A percentile compares a stretch with the other conserved stretches of the same genome.
These are phyloP conservation scores for Neosalanx taihuensis DNA, from an alignment of 2,797 vertebrate species.

Conservation along the genomic window DNA sequence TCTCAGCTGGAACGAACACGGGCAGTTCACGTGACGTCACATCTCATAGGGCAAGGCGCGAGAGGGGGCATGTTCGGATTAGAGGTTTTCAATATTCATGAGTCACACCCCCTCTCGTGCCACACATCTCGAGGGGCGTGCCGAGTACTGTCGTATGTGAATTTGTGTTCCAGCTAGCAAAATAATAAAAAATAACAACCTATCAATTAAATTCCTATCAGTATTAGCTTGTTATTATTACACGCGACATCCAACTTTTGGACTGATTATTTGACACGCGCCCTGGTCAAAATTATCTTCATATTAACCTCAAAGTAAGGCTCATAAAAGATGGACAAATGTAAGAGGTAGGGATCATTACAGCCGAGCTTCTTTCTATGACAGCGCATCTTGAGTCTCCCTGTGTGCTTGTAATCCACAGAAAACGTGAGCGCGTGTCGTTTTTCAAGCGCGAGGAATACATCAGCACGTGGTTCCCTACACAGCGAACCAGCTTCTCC, in stretches of 20 bases:
- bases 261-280: too few species aligned
- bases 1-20: slow-evolving; percentile 81
- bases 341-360: not conserved
- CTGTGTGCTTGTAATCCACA: slow-evolving; percentile 66
- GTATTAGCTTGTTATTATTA: not conserved
- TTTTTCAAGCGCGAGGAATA: slow-evolving; percentile 61
- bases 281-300: too few species aligned
- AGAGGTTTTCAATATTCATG: slow-evolving; percentile 62
- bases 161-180: slow-evolving; percentile 51
- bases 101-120: slow-evolving; percentile 70
- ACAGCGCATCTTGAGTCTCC: slow-evolving; percentile 45
- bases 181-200: slow-evolving; percentile 15
- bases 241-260: too few species aligned
- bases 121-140: slow-evolving; percentile 54
- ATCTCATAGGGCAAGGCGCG: slow-evolving; percentile 52
- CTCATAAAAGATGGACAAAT: not conserved
- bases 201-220: not conserved
- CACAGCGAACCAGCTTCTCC: slow-evolving; percentile 57
- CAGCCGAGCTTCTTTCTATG: slow-evolving; percentile 6
- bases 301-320: not conserved
- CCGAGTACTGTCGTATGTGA: slow-evolving; percentile 20
- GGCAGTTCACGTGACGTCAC: slow-evolving; percentile 81
- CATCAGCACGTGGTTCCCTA: slow-evolving; percentile 70
- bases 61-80: slow-evolving; percentile 29
- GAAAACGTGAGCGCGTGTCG: slow-evolving; percentile 72